phyloP scores from a whole-genome alignment of 2,888 invertebrate species.

The Vannuccia rotundouncinata region DNA sequence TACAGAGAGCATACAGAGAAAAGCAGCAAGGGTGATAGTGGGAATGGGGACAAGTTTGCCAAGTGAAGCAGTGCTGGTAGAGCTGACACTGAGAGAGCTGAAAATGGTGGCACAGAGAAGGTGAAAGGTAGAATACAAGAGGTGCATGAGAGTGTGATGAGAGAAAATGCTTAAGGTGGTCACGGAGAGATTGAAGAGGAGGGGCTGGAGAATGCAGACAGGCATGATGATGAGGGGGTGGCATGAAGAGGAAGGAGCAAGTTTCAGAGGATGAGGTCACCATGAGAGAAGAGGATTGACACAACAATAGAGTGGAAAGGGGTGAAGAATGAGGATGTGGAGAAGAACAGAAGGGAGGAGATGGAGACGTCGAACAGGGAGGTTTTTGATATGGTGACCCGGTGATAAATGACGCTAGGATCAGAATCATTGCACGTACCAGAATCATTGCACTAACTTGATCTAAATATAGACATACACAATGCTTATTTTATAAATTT shows the following conservation, averaged over 20 bases:
- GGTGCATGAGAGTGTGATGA: neutral
- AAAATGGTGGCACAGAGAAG: neutral
- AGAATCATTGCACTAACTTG: no score
- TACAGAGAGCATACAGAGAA: neutral
- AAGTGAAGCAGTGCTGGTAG: neutral
- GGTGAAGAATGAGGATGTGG: neutral
- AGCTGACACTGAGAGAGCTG: neutral
- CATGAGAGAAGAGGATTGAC: neutral
- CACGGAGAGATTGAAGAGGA: neutral
- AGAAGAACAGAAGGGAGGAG: neutral
- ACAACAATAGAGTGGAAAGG: neutral
- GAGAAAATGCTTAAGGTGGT: neutral
- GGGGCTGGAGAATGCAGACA: neutral
- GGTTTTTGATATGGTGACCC: neutral
- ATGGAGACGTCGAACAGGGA: neutral
- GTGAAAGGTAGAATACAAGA: neutral
- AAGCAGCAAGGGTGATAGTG: neutral
- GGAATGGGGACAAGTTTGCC: neutral
- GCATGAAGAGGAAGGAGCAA: neutral
- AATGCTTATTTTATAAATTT: no score
- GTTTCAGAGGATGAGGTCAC: neutral
- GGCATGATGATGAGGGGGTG: neutral
- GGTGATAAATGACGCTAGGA: no score
- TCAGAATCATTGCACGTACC: no score
- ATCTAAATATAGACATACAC: no score